Evolutionary conservation across 2,888 invertebrate genomes (phyloP), one percentile per base, ranked within the genome.

Genomic region (Oegoconia quadripuncta): DNA sequence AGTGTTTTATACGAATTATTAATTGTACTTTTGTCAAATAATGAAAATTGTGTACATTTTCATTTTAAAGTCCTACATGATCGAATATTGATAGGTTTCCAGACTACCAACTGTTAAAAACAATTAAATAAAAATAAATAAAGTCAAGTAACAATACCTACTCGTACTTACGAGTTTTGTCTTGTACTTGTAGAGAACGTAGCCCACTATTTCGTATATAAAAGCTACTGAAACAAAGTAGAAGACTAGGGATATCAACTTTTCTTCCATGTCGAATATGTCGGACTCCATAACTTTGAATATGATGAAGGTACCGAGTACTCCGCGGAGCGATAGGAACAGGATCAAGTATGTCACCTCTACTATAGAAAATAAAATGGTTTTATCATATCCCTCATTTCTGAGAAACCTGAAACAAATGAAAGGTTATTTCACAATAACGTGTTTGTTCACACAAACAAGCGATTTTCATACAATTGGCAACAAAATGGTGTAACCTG

Each of bases 281-380:
- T 86, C 66, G 0, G 79, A 74, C 4, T 55, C 50, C 4, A 89
- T 28, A 28, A 89, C 78, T 43, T 70, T 67, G 49, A 66, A 69
- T 9, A 88, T 57, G n/a, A 88, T 58, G 49, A 80, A 84, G 1
- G 88, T 83, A 12, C 91, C 91, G 15, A 90, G 52, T 1, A 89
- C 39, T 1, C 90, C 86, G 12, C 91, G 75, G 23, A 90, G 59
- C 0, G 64, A 16, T 7, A 90, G 44, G 53, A 91, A 91, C 32
- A 83, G 40, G 0, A 66, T 13, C 20, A 91, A 66, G 53, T 90
- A 91, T 3, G 67, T 37, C 16, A 82, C 48, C 63, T 91, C 91
- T 5, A 89, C 76, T 7, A 75, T 27, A 4, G 67, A 60, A 58
- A 75, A 90, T 23, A 88, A 18, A 1, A 53, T 38, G 3, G 88